These are phyloP conservation scores for Gallinago undulata DNA, from an alignment of 2,113 vertebrate species.

Conservation along the genomic window DNA sequence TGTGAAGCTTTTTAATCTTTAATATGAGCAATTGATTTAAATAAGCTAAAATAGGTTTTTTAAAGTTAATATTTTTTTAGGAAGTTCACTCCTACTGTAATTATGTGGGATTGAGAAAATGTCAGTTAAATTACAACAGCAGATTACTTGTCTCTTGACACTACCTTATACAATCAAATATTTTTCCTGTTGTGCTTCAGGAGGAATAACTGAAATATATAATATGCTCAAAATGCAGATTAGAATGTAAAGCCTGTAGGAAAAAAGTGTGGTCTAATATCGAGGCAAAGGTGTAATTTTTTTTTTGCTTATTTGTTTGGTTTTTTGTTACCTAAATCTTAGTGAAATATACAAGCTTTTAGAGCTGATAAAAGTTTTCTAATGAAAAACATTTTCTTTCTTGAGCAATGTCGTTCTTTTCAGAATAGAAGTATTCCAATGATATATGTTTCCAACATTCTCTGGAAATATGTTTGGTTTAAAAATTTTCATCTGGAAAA, in stretches of 20 bases:
- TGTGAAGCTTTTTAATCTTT: not conserved
- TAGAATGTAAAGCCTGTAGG: not conserved
- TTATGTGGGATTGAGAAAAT: not conserved
- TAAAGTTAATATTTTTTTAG: not conserved
- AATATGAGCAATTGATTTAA: not conserved
- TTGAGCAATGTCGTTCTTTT: not conserved
- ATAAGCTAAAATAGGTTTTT: not conserved
- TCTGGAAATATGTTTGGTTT: not conserved
- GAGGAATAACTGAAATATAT: not conserved
- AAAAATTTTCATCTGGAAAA: not conserved
- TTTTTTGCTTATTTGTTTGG: not conserved
- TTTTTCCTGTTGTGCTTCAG: not conserved
- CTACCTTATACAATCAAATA: not conserved
- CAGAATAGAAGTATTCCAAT: not conserved
- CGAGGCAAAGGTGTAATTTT: not conserved
- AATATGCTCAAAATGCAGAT: not conserved
- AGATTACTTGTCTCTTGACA: not conserved
- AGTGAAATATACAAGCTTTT: not conserved
- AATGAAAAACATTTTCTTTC: not conserved
- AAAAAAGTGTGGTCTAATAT: not conserved
- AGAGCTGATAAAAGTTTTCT: not conserved
- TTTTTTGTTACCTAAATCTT: not conserved
- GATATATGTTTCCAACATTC: not conserved
- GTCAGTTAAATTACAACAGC: not conserved
- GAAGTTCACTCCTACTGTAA: not conserved